Percentiles rank a stretch among this genome's conserved stretches.
Evolutionary conservation across 2,888 invertebrate species (phyloP).

Genomic region (Chaetoderma sp.): DNA sequence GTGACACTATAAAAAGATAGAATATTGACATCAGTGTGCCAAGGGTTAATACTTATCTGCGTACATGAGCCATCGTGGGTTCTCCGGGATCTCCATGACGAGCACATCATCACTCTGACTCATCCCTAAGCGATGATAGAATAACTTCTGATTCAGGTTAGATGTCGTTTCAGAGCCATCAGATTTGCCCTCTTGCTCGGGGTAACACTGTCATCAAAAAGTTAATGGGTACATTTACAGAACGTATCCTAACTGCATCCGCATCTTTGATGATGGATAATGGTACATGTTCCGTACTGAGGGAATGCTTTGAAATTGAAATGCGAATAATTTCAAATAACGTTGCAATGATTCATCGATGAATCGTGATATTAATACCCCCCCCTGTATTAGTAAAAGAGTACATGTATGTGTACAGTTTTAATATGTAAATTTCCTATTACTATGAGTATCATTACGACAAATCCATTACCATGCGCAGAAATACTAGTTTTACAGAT

Average conservation of each 20-base stretch:
- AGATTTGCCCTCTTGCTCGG: constrained; percentile 83
- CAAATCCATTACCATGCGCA: no score
- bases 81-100: constrained; percentile 89
- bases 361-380: background rate
- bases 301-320: no score
- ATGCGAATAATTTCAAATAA: background rate
- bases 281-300: background rate
- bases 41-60: no score
- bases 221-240: background rate
- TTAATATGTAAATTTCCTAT: no score
- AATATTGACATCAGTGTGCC: no score
- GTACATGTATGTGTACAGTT: no score
- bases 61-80: constrained; percentile 90
- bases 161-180: constrained; percentile 91
- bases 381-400: no score
- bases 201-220: constrained; percentile 79
- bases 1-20: no score
- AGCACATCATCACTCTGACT: constrained; percentile 87
- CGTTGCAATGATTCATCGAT: background rate
- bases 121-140: constrained; percentile 90
- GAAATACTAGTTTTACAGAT: no score
- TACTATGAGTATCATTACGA: no score
- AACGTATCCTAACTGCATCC: background rate
- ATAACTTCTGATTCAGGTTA: constrained; percentile 92
- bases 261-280: background rate